A percentile compares a stretch with the other conserved stretches of the same genome.
Evolutionary conservation across 2,113 vertebrate species (phyloP).

Genomic region (Hydrochoerus hydrochaeris): DNA sequence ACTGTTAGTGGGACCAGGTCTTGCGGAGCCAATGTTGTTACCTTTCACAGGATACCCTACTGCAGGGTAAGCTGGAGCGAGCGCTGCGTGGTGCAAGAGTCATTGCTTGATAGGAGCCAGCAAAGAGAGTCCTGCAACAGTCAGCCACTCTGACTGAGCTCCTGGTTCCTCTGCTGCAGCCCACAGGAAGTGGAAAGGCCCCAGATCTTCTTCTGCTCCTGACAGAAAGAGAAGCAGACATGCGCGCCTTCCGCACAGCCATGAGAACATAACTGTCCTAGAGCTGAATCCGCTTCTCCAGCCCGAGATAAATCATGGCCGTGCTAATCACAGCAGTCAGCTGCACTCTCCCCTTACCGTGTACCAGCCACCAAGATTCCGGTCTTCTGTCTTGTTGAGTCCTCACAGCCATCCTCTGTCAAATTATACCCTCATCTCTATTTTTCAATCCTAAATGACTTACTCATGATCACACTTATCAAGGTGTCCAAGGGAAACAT

Average conservation of each 20-base stretch:
- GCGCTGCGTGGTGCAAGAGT: neutral
- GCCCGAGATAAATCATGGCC: neutral
- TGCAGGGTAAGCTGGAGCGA: neutral
- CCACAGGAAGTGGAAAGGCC: too few species aligned
- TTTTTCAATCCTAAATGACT: neutral
- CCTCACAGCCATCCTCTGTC: neutral
- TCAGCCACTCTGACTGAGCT: rapidly evolving
- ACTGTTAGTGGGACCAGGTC: neutral
- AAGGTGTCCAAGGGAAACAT: neutral
- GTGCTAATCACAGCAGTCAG: rapidly evolving
- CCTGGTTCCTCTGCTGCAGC: neutral
- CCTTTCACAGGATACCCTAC: neutral
- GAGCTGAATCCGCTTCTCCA: neutral
- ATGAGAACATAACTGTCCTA: neutral
- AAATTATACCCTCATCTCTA: rapidly evolving
- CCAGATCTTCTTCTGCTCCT: neutral
- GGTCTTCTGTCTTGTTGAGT: neutral
- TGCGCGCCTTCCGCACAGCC: rapidly evolving
- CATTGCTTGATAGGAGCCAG: neutral
- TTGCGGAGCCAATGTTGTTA: neutral
- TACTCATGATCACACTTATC: neutral
- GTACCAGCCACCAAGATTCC: rapidly evolving
- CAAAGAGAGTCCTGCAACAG: rapidly evolving
- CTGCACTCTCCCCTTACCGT: neutral
- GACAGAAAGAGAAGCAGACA: neutral